Evolutionary conservation across 1,140 invertebrate species (phyloP).

Genomic region (Drosophila truncata): DNA sequence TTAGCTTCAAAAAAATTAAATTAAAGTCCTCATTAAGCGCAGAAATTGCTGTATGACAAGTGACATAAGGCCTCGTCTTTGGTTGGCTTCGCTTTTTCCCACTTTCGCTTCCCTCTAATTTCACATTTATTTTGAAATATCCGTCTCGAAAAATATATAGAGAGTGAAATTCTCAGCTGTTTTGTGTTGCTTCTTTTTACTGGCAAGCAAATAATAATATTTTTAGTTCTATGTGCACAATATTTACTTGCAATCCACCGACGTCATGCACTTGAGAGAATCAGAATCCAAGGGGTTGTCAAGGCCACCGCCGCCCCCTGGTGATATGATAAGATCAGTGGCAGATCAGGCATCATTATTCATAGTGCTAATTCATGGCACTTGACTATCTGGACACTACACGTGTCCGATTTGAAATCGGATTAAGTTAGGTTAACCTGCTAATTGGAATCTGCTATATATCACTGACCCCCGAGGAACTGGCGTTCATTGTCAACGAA

Average conservation of each 20-base stretch:
- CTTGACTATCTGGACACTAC: constrained; percentile 50
- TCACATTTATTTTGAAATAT: constrained; percentile 4
- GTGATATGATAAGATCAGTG: constrained; percentile 57
- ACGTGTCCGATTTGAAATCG: constrained; percentile 47
- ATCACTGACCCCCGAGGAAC: constrained; percentile 5
- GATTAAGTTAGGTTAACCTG: constrained; percentile 16
- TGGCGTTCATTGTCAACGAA: constrained; percentile 26
- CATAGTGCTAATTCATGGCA: constrained; percentile 49
- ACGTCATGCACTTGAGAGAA: constrained; percentile 47
- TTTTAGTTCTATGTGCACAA: constrained; percentile 49
- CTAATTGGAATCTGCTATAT: constrained; percentile 27
- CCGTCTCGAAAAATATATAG: not conserved
- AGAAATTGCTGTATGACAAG: not conserved
- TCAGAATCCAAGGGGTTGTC: constrained; percentile 11
- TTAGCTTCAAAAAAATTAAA: not conserved
- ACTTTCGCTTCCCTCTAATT: not conserved
- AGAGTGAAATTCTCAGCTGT: constrained; percentile 29
- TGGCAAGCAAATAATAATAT: constrained; percentile 45
- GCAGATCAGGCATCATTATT: constrained; percentile 5
- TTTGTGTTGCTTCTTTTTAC: constrained; percentile 1
- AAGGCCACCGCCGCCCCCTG: constrained; percentile 25
- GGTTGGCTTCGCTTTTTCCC: not conserved
- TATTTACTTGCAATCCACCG: constrained; percentile 39
- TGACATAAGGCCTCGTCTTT: constrained; percentile 1
- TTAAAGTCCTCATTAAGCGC: constrained; percentile 12